These are phyloP conservation scores for Narcine bancroftii DNA, from an alignment of 2,113 vertebrate species.

Conservation along the genomic window DNA sequence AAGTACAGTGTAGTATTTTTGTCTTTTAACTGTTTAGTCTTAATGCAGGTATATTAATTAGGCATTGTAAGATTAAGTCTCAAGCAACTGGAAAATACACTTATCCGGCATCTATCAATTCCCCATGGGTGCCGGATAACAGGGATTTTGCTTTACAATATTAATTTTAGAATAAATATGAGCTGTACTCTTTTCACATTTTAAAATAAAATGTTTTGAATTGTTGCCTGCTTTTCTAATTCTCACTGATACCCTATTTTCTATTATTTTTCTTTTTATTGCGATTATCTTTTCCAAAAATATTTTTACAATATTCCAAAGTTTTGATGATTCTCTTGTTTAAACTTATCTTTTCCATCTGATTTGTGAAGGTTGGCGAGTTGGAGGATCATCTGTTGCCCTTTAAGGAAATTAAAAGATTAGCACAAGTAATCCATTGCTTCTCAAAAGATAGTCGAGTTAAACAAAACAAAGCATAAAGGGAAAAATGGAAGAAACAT, in stretches of 20 bases:
- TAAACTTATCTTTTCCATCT: not conserved
- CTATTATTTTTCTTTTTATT: not conserved
- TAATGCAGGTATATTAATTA: no score
- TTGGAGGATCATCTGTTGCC: no score
- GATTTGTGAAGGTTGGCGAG: not conserved
- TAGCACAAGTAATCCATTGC: not conserved
- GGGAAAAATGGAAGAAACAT: not conserved
- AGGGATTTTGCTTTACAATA: no score
- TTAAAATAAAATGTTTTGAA: not conserved
- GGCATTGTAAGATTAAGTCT: no score
- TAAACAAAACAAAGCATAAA: not conserved
- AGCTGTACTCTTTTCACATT: not conserved
- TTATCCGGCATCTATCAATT: no score
- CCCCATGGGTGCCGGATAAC: no score
- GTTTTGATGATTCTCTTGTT: not conserved
- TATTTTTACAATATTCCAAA: not conserved
- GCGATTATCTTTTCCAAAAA: not conserved
- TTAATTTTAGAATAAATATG: not conserved
- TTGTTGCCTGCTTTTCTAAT: not conserved
- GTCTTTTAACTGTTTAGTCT: no score
- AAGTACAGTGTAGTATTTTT: no score
- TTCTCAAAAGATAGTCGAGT: not conserved
- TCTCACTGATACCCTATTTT: not conserved
- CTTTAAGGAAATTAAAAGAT: not conserved
- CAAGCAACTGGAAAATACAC: no score